Percentiles rank a stretch among this genome's conserved stretches.
phyloP scores from a whole-genome alignment of 2,797 vertebrate species.

The Halcyon badia region DNA sequence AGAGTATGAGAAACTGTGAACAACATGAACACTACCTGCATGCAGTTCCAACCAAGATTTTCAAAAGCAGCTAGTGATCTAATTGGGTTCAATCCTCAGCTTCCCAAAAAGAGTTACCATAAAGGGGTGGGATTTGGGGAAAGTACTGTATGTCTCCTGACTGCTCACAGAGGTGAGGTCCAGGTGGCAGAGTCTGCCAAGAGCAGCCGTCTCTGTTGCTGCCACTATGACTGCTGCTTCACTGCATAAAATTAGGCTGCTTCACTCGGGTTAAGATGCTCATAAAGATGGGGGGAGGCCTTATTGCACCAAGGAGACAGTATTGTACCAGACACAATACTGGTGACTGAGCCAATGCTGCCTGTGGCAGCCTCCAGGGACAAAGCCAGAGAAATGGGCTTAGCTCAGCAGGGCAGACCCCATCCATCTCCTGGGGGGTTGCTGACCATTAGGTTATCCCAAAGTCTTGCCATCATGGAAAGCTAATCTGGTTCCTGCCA shows the following conservation, averaged over 20 bases:
- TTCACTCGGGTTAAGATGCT: not conserved
- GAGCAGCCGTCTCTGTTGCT: not conserved
- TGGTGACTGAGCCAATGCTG: rapidly evolving
- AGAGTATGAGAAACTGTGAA: not conserved
- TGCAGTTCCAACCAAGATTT: not conserved
- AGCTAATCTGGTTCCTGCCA: not conserved
- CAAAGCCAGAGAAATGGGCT: not conserved
- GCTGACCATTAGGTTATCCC: not conserved
- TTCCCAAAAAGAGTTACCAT: not conserved
- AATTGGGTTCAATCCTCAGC: not conserved
- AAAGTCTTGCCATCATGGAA: not conserved
- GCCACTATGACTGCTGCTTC: not conserved
- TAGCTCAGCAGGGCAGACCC: not conserved
- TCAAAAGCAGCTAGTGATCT: not conserved
- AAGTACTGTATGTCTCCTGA: not conserved
- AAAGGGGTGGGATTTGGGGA: not conserved
- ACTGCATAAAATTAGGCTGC: not conserved
- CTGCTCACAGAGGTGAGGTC: not conserved
- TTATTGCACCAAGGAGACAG: not conserved
- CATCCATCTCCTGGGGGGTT: not conserved
- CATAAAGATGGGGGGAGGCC: rapidly evolving
- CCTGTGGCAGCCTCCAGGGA: not conserved
- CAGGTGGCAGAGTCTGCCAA: not conserved
- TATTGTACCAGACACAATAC: not conserved
- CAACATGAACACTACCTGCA: not conserved